Evolutionary conservation across 2,113 vertebrate species (phyloP), one percentile per base, ranked within the genome.

Genomic region (Datnioides undecimradiatus): DNA sequence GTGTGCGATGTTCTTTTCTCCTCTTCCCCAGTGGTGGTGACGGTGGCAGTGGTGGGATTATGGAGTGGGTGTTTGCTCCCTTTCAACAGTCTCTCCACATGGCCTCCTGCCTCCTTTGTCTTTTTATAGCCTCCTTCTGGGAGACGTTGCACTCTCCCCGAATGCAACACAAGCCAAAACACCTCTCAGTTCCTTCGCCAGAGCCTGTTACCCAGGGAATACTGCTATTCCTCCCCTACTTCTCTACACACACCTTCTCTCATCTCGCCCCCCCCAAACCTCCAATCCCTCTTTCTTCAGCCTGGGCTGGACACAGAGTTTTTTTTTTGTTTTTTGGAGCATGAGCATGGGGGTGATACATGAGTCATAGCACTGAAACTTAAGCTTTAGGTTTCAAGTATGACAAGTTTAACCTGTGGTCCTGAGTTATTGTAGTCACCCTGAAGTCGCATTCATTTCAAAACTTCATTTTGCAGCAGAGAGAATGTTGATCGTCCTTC

Each of bases 41-140:
- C 87, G 88, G 91, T 91, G 91, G 88, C 90, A 83, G 83, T 87
- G 84, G 88, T 91, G 88, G 92, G 90, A 92, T 91, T 92, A 86
- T 85, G 72, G 85, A 93, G 94, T 93, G 90, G 92, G 95, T 94
- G 91, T 95, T 94, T 86, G 84, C 91, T 93, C 90, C 88, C 87
- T 93, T 95, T 93, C 93, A 93, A 88, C 92, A 93, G 91, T 93
- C 91, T 93, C 93, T 94, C 92, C 88, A 91, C 93, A 93, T 93
- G 92, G 94, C 91, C 93, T 93, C 88, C 90, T 93, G 92, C 92
- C 93, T 94, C 92, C 91, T 94, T 93, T 94, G 93, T 94, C 93
- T 95, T 95, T 94, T 95, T 94, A 95, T 95, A 95, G 94, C 92
- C 87, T 93, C 91, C 90, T 93, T 93, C 92, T 90, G 91, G 90